A percentile compares a stretch with the other conserved stretches of the same genome.
Evolutionary conservation across 2,888 invertebrate species (phyloP).

Genomic region (Acronicta psi): DNA sequence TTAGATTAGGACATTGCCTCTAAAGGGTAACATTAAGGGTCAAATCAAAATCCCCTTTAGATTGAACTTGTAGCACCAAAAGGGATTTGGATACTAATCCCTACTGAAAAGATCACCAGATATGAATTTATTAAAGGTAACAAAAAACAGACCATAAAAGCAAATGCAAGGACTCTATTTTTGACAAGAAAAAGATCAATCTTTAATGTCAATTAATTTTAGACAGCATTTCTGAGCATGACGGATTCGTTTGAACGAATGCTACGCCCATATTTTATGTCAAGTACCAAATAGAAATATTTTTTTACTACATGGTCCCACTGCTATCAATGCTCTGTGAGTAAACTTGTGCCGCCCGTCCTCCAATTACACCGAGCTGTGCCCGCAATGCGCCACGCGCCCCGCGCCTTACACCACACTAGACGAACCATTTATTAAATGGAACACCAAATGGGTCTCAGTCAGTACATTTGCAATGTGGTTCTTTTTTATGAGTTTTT

Average conservation of each 20-base stretch:
- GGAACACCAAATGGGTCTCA: constrained; percentile 22
- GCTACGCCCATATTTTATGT: not conserved
- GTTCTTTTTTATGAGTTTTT: constrained; percentile 1
- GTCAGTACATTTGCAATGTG: constrained; percentile 3
- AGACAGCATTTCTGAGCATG: no score
- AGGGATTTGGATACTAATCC: no score
- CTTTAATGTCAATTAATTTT: no score
- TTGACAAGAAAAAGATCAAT: no score
- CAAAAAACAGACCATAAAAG: no score
- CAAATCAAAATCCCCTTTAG: no score
- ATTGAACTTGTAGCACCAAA: no score
- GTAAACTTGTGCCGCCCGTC: constrained; percentile 13
- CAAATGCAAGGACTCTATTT: no score
- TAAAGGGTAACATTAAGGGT: no score
- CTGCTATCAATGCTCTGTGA: constrained; percentile 26
- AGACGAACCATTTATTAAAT: constrained; percentile 27
- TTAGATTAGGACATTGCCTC: no score
- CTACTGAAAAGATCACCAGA: no score
- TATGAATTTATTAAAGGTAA: no score
- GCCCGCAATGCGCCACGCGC: constrained; percentile 60
- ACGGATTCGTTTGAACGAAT: not conserved
- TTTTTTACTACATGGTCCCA: constrained; percentile 12
- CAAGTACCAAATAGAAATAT: constrained; percentile 6
- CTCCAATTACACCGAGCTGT: constrained; percentile 45
- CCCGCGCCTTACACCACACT: constrained; percentile 38